These are phyloP conservation scores for Triplophysa dalaica DNA, from an alignment of 2,113 vertebrate genomes.

Conservation along the genomic window DNA sequence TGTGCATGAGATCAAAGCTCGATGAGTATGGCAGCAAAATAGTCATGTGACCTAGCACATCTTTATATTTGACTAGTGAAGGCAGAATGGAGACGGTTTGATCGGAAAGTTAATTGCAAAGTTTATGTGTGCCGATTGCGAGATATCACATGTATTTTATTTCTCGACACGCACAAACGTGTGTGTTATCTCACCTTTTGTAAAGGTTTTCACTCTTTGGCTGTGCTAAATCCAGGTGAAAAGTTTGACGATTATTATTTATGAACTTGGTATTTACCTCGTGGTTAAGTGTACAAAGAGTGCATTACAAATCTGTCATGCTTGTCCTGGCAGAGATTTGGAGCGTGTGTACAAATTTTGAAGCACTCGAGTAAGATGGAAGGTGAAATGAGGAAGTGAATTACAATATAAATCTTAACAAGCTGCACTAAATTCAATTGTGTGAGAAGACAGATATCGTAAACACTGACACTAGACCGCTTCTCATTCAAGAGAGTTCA, in stretches of 20 bases:
- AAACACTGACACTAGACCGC: conserved; percentile 25
- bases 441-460: conserved; percentile 44
- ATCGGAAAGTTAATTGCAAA: background rate
- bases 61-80: background rate
- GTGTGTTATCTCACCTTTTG: background rate
- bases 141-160: background rate
- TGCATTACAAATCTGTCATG: conserved; percentile 30
- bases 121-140: background rate
- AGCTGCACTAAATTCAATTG: conserved; percentile 30
- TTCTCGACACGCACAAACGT: background rate
- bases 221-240: background rate
- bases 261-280: conserved; percentile 18
- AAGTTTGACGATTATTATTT: conserved; percentile 29
- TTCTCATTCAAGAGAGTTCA: conserved; percentile 42
- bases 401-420: conserved; percentile 55
- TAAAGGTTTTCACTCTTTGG: background rate
- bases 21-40: conserved; percentile 13
- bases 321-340: conserved; percentile 39
- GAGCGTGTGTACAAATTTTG: conserved; percentile 36
- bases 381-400: conserved; percentile 48
- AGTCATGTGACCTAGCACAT: background rate
- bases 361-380: conserved; percentile 30
- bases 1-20: conserved; percentile 43
- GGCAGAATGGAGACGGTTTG: background rate
- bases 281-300: conserved; percentile 19